Evolutionary conservation across 2,113 vertebrate genomes (phyloP), one percentile per base, ranked within the genome.

Genomic region (Connochaetes taurinus): DNA sequence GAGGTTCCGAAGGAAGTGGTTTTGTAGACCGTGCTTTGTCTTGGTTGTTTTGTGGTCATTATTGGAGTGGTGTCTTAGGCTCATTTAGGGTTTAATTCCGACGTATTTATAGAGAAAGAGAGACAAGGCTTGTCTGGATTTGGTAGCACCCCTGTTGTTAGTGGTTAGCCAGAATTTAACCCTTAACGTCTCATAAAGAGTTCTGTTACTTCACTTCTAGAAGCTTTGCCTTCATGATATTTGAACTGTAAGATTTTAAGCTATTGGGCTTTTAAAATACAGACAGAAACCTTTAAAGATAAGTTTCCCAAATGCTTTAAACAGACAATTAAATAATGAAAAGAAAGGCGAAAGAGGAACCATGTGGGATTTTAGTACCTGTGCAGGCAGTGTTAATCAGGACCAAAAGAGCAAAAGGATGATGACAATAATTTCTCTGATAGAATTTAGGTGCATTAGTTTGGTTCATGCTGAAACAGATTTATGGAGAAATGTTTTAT

Each of bases 1-100:
- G 57, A 95, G 29, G 11, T 96, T 98, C 88, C 45, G 91, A 94
- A 98, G 95, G 95, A 97, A 97, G 71, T 97, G 57, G 71, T 95
- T 97, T 97, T 60, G 95, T 50, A 76, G 83, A 74, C 52, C 27
- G n/a, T 64, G 9, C 87, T 98, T 94, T 83, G 90, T 78, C 85
- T 90, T 90, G 80, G 23, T 90, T 90, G 36, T 89, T 82, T 87
- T 71, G 81, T 9, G 31, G 57, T 96, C 88, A 91, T 96, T 97
- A 96, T 16, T 86, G 40, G 31, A 91, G 50, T 86, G 33, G 55
- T 76, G 55, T 87, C 64, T 93, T 95, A 86, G 90, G 84, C 88
- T 96, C 90, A 81, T 91, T 94, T 96, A 60, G 25, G 45, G 33
- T 95, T 97, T 88, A 33, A 60, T 94, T 94, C 40, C 86, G 71